Base-by-base conservation (phyloP, 1,140 invertebrate genomes). In the Goniozus legneri region DNA sequence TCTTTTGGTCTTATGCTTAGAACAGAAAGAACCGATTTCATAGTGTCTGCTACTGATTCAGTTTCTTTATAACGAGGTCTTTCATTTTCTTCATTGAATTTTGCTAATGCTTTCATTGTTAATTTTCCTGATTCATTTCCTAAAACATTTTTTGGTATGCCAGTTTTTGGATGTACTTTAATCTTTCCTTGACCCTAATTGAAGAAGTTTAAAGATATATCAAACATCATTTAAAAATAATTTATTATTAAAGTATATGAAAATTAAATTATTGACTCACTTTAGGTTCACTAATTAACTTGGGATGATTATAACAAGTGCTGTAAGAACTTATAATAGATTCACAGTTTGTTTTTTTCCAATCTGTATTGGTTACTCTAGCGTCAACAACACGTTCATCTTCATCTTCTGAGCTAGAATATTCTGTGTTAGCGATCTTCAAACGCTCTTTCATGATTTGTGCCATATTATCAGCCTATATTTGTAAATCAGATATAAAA, bases 281-380 rank as follows among this genome's bases (percentile, higher is more conserved):
- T 60, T 83, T 84, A 1, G 84, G 84, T 55, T 92, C 91, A 36
- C 79, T 76, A 50, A 96, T 96, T 3, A 95, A 38, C 74, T 89
- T 91, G 0, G 93, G 93, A 77, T 90, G 89, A 74, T 96, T 95
- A 62, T 93, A 93, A 34, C 90, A 77, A 64, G 88, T 95, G 7
- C 91, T 95, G 69, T 94, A 92, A 2, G 89, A 92, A 15, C 86
- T 89, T 6, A 95, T 69, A 64, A 97, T 91, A 47, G 89, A 91
- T 77, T 97, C 88, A 72, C 94, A 97, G 76, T 98, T 95, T 90
- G 91, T 97, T 70, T 85, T 86, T 18, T 83, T 79, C 19, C 80
- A 80, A 53, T 82, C 78, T n/a, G n/a, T n/a, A n/a, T n/a, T n/a
- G n/a, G n/a, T n/a, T n/a, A n/a, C n/a, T 30, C 62, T 56, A 13